Evolutionary conservation across 2,888 invertebrate species (phyloP), one percentile per base, ranked within the genome.

Genomic region (Melieria crassipennis): DNA sequence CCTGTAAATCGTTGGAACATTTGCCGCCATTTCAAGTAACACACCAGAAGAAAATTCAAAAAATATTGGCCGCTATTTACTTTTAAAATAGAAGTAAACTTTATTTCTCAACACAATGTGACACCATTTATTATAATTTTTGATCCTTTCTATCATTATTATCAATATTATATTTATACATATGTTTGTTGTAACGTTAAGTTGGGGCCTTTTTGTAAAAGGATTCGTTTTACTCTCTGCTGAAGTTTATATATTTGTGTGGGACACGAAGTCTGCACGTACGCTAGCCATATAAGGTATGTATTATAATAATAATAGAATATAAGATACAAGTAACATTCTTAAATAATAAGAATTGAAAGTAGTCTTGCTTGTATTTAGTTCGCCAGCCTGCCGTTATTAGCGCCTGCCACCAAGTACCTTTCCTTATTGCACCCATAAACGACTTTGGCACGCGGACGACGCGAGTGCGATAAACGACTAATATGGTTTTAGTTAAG

Each of bases 1-100:
- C 30, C 11, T 13, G 0, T 30, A 57, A 7, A 0, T 13, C 30
- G 3, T 57, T 2, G n/a, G 1, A 57, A 16, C 16, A 16, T 10
- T 7, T 3, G 30, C 42, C 1, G n/a, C 10, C 6, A 13, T 7
- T 57, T 30, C n/a, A 4, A 58, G 1, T 7, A 30, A 11, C 10
- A 9, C 16, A 5, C 7, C 42, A 13, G 43, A 10, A 60, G 43
- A 50, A 42, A 1, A 30, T 30, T 30, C 30, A 67, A 13, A 48
- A 67, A n/a, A 5, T 4, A 42, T 42, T 47, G 45, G 30, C 43
- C 9, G 11, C 60, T 48, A 48, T 67, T 62, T 68, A 63, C 45
- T 68, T 73, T 73, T 71, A 70, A 71, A 73, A 71, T 74, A 66
- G 69, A 74, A 74, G 68, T 72, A 75, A 71, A 73, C 72, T 70